Conservation (phyloP, 2,113 vertebrate species). For the Aegithalos caudatus region DNA sequence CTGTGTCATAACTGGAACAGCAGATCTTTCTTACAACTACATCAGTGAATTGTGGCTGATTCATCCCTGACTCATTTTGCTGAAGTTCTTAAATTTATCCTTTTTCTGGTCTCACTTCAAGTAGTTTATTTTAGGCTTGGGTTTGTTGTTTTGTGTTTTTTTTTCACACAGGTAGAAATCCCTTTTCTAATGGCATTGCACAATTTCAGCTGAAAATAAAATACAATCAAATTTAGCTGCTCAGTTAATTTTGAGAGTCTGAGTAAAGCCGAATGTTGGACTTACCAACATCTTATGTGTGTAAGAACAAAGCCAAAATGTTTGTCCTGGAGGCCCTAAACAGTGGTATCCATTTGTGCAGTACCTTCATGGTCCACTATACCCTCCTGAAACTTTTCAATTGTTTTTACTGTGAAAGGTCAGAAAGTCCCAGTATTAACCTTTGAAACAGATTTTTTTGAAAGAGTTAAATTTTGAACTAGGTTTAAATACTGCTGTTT, state of each 20-base stretch:
- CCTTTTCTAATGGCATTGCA: neutral
- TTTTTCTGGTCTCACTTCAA: neutral
- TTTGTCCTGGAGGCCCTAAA: neutral
- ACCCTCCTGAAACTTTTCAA: neutral
- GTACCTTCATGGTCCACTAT: neutral
- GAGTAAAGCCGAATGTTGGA: neutral
- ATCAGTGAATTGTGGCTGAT: neutral
- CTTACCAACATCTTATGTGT: fast-evolving
- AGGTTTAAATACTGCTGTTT: neutral
- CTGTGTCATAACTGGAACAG: neutral
- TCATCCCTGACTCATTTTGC: constrained; percentile 31
- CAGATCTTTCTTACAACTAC: neutral
- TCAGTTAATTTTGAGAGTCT: neutral
- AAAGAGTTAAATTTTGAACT: neutral
- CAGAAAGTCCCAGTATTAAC: neutral
- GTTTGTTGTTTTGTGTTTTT: neutral
- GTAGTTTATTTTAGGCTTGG: neutral
- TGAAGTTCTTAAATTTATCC: neutral
- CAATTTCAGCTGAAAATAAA: neutral
- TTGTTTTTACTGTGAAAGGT: neutral
- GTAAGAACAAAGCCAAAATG: neutral
- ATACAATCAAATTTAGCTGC: neutral
- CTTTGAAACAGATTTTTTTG: neutral
- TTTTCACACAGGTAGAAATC: neutral
- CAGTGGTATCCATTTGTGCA: neutral